Percentiles rank a stretch among this genome's conserved stretches.
These are phyloP conservation scores for Spea hammondii DNA, from an alignment of 2,797 vertebrate species.

Conservation along the genomic window DNA sequence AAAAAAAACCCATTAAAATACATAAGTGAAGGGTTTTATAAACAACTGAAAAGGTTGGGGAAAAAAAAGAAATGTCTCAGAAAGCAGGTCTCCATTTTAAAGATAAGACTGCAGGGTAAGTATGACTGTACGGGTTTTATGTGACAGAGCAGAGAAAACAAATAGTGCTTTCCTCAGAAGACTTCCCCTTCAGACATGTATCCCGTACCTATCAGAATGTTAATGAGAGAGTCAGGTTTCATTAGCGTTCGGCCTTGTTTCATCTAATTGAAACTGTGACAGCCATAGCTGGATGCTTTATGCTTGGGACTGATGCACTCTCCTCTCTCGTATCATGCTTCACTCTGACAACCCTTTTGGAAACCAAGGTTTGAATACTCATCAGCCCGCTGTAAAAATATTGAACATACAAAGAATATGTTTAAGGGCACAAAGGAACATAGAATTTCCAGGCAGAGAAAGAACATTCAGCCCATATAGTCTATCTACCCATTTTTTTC, in stretches of 20 bases:
- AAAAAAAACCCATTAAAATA: too few relatives aligned
- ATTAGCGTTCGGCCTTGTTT: slow-evolving; percentile 57
- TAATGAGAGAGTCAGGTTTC: slow-evolving; percentile 61
- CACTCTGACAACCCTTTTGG: slow-evolving; percentile 22
- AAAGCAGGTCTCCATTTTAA: too few relatives aligned
- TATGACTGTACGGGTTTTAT: slow-evolving; percentile 5
- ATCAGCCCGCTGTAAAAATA: slow-evolving; percentile 24
- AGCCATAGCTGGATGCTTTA: slow-evolving; percentile 52
- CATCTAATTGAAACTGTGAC: slow-evolving; percentile 59
- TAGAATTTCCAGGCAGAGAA: neutral
- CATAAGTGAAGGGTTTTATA: too few relatives aligned
- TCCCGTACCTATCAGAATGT: slow-evolving; percentile 55
- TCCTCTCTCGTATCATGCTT: slow-evolving; percentile 45
- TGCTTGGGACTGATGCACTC: slow-evolving; percentile 48
- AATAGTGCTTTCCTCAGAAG: slow-evolving; percentile 51
- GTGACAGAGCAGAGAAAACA: slow-evolving; percentile 30
- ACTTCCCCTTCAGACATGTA: slow-evolving; percentile 53
- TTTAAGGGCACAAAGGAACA: neutral
- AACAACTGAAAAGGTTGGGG: too few relatives aligned
- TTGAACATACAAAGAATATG: neutral
- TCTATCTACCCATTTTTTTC: too few relatives aligned
- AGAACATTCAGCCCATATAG: too few relatives aligned
- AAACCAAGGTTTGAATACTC: slow-evolving; percentile 36
- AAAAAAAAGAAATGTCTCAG: too few relatives aligned
- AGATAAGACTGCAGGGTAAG: neutral